A percentile compares a stretch with the other conserved stretches of the same genome.
Conservation (phyloP, 2,797 vertebrate species). For the Clamator glandarius region DNA sequence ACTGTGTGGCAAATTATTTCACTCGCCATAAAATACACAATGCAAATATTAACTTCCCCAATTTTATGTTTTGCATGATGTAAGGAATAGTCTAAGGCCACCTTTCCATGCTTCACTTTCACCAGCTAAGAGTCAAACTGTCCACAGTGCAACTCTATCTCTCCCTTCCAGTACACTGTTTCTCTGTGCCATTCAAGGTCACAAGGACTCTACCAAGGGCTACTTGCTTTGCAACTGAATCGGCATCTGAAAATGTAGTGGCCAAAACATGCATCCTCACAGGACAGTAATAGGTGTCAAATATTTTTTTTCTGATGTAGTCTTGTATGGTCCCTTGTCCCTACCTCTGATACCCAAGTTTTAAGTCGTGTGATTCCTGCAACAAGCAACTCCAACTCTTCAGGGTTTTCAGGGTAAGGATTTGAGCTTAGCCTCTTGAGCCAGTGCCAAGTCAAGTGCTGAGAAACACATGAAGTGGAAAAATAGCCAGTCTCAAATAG, state of each 20-base stretch:
- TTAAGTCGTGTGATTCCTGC: not conserved
- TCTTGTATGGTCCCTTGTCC: not conserved
- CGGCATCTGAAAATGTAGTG: not conserved
- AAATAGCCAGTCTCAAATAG: not conserved
- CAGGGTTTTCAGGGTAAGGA: not conserved
- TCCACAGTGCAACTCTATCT: not conserved
- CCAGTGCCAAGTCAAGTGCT: not conserved
- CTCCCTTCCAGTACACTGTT: not conserved
- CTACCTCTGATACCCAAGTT: not conserved
- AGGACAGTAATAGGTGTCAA: not conserved
- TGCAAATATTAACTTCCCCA: not conserved
- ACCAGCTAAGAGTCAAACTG: not conserved
- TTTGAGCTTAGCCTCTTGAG: not conserved
- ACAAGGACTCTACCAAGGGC: not conserved
- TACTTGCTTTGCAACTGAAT: not conserved
- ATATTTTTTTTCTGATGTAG: not conserved
- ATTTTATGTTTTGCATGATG: not conserved
- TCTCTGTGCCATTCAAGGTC: not conserved
- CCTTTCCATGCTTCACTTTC: not conserved
- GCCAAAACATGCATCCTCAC: not conserved
- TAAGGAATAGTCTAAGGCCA: conserved; percentile 34
- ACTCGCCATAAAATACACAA: not conserved
- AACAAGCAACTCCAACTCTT: not conserved
- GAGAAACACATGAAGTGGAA: not conserved
- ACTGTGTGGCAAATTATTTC: conserved; percentile 8